Evolutionary conservation across 2,797 vertebrate genomes (phyloP), one percentile per base, ranked within the genome.

Genomic region (Acomys russatus): DNA sequence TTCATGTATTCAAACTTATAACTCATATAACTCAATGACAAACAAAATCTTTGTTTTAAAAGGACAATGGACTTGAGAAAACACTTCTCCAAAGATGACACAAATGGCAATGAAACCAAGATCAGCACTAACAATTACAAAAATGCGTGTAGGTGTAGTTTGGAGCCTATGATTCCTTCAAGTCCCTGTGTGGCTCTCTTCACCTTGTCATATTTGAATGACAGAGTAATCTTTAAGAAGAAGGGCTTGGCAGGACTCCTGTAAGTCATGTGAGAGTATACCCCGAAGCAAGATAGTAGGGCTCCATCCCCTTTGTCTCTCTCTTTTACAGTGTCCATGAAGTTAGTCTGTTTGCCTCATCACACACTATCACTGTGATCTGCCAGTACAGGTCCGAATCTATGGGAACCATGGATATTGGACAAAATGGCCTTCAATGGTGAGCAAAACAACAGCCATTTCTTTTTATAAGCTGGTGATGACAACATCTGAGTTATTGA

Each of bases 101-200:
- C 18, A 83, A 85, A 22, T 76, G 33, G 44, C 9, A 18, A 64
- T 74, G 49, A 78, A 78, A 70, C 56, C 1, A 5, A 70, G 63
- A 2, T n/a, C 3, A n/a, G 22, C 2, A 38, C 11, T 68, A 68
- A 78, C 56, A 14, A 17, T 51, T 38, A 63, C 22, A 89, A 18
- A 77, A 49, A 25, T 77, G 11, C 20, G n/a, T 23, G 17, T 49
- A 44, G 28, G 56, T 88, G 11, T 49, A 44, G 18, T 33, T 49
- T 88, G 35, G 1, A 49, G 18, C 18, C 11, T 61, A 61, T 9
- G 10, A n/a, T 8, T 6, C 8, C 73, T 12, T 15, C 3, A 17
- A 0, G 1, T 2, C 10, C 28, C 9, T 20, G 25, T 28, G 22
- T 54, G 12, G 6, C 38, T 64, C 22, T 63, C 10, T 9, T 38